phyloP scores from a whole-genome alignment of 2,797 vertebrate genomes.

The Psittacula derbiana region DNA sequence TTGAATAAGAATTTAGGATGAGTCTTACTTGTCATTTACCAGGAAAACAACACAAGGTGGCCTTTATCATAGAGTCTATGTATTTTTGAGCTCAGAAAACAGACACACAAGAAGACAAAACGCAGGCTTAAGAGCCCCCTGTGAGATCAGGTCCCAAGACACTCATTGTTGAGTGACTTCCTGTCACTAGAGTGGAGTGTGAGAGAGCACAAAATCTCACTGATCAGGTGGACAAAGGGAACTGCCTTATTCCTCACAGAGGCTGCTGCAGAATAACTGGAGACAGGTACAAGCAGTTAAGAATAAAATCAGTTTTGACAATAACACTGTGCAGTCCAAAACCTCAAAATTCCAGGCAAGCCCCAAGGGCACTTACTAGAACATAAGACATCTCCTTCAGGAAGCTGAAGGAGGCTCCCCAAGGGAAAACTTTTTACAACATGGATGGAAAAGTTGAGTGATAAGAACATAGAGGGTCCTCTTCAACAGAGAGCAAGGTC shows the following conservation, averaged over 20 bases:
- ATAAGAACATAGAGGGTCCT: background rate
- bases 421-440: background rate
- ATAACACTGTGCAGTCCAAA: background rate
- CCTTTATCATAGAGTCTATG: background rate
- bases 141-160: background rate
- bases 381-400: background rate
- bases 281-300: background rate
- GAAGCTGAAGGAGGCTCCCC: background rate
- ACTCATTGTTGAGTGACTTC: background rate
- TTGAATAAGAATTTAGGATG: background rate
- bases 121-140: background rate
- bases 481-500: background rate
- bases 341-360: background rate
- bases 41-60: background rate
- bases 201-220: background rate
- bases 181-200: background rate
- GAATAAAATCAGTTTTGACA: background rate
- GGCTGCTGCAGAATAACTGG: background rate
- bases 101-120: background rate
- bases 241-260: background rate
- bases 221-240: background rate
- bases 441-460: background rate
- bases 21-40: background rate
- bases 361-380: background rate
- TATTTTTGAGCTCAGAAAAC: background rate